Percentiles rank a stretch among this genome's conserved stretches.
These are phyloP conservation scores for Orientallactaga bullata DNA, from an alignment of 2,113 vertebrate genomes.

Conservation along the genomic window DNA sequence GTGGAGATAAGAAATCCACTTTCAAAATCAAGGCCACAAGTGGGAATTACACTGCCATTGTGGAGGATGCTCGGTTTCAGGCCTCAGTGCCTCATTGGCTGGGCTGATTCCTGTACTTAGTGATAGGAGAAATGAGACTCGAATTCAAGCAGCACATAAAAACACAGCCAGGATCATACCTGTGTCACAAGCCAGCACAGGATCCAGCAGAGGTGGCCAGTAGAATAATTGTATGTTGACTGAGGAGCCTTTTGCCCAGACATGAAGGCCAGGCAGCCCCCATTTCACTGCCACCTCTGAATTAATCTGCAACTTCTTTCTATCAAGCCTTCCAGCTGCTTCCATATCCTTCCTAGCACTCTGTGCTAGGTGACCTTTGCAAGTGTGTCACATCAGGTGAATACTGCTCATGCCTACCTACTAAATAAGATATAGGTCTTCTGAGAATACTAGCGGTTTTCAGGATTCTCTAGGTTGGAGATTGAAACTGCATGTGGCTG, in stretches of 20 bases:
- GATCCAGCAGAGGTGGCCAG: background rate
- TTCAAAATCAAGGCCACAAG: background rate
- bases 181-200: background rate
- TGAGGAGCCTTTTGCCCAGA: background rate
- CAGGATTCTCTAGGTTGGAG: background rate
- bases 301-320: no score
- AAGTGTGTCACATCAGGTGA: background rate
- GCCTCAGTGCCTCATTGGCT: background rate
- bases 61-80: background rate
- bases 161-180: background rate
- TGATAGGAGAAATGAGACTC: background rate
- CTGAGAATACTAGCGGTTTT: background rate
- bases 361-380: background rate
- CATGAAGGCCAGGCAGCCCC: rapidly evolving
- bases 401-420: background rate
- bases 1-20: background rate
- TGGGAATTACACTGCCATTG: background rate
- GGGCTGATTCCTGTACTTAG: background rate
- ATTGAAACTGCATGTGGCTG: background rate
- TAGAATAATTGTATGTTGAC: background rate
- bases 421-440: background rate
- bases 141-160: background rate
- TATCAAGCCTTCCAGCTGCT: background rate
- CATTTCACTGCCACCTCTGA: background rate
- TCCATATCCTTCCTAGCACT: background rate